Percentiles rank a stretch among this genome's conserved stretches.
These are phyloP conservation scores for Halcyon badia DNA, from an alignment of 2,797 vertebrate genomes.

Conservation along the genomic window DNA sequence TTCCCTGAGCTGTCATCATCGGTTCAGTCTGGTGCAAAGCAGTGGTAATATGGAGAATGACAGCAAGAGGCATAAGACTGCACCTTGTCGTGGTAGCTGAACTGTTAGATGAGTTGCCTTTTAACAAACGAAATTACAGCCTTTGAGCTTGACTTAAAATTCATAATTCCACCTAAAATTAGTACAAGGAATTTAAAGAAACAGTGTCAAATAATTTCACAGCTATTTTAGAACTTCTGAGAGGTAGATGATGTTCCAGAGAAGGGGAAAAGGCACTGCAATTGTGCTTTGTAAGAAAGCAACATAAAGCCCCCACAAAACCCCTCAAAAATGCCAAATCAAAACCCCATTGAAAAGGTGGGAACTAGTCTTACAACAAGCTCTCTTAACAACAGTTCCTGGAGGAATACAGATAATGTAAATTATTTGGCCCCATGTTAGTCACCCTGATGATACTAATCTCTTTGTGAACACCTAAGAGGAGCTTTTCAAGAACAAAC, in stretches of 20 bases:
- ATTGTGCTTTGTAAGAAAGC: fast-evolving
- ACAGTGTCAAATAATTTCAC: not conserved
- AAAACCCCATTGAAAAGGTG: not conserved
- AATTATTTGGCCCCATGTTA: not conserved
- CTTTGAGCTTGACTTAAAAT: not conserved
- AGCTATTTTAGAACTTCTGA: not conserved
- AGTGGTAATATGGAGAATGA: not conserved
- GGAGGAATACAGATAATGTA: not conserved
- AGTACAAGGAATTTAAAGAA: not conserved
- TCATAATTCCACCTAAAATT: not conserved
- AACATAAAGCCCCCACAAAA: fast-evolving
- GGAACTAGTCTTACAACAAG: not conserved
- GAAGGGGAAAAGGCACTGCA: not conserved
- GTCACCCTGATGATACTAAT: not conserved
- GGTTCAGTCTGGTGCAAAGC: not conserved
- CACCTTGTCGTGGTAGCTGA: not conserved
- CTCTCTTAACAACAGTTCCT: not conserved
- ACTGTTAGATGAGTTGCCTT: not conserved
- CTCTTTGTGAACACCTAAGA: not conserved
- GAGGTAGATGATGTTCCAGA: not conserved
- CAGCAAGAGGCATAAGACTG: not conserved
- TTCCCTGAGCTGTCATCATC: not conserved
- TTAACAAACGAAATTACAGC: not conserved
- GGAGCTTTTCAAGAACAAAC: not conserved
- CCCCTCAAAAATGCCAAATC: not conserved